Base-by-base conservation (phyloP, 2,113 vertebrate species). In the Proteles cristata region DNA sequence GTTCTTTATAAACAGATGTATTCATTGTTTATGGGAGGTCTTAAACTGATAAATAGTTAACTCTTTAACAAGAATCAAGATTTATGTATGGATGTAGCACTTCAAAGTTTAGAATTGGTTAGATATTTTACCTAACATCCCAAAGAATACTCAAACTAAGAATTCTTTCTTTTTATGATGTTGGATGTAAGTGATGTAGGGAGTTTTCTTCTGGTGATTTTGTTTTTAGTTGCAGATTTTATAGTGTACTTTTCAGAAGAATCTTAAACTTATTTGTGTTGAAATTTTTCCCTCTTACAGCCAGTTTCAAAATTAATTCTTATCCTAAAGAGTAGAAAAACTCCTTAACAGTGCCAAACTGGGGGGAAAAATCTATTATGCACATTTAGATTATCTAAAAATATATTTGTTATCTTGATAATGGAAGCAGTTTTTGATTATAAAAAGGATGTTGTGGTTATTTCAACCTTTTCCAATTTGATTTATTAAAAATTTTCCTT, bases 21-120 rank as follows among this genome's bases (percentile, higher is more conserved):
- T 98, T 98, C 98, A 96, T 98, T 95, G 94, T 98, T 98, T 98
- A 97, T 97, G 88, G 93, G 95, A 92, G 35, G 53, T 98, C 97
- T 97, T 98, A 98, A 98, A 98, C 69, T 98, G 96, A 97, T 89
- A 97, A 97, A 77, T 84, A 97, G 63, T 98, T 93, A 98, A 77
- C 69, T 97, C 93, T 94, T 97, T 94, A 98, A 69, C 77, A 98
- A 95, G 45, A 98, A 97, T 61, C 95, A 98, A 97, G 76, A 98
- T 98, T 98, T 98, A 96, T 98, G 89, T 97, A 65, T 79, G 45
- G 89, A 98, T 97, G 95, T 63, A 82, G 90, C 77, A 61, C 65
- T 97, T 98, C 63, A 95, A 74, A 98, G 97, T 98, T 98, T 94
- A 97, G 53, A 58, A 55, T 80, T 98, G 93, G 96, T 98, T 98